These are phyloP conservation scores for Cheilosia vernalis DNA, from an alignment of 2,888 invertebrate genomes.

Conservation along the genomic window DNA sequence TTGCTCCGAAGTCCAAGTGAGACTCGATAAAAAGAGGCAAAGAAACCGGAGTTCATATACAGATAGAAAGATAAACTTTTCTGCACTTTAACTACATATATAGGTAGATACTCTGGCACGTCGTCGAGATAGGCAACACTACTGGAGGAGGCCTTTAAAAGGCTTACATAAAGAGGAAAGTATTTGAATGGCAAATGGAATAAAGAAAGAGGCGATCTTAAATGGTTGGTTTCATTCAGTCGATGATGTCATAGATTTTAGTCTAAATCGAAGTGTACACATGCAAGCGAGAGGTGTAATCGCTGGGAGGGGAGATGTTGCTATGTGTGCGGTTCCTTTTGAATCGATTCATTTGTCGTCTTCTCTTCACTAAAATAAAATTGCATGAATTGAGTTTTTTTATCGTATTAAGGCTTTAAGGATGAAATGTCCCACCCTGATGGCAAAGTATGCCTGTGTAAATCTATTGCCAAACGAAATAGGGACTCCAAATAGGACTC, in stretches of 20 bases:
- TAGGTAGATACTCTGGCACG: background rate
- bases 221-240: conserved; percentile 28
- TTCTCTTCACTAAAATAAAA: background rate
- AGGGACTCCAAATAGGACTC: background rate
- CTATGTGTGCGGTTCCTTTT: conserved; percentile 7
- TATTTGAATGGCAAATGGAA: conserved; percentile 52
- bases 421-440: background rate
- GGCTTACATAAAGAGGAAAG: conserved; percentile 22
- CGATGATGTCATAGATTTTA: conserved; percentile 43
- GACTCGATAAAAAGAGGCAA: background rate
- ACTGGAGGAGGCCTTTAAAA: conserved; percentile 23
- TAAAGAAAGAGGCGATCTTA: conserved; percentile 14
- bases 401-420: conserved; percentile 1
- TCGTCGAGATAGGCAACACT: background rate
- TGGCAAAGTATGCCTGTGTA: background rate
- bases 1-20: too few species aligned
- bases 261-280: conserved; percentile 42
- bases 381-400: conserved; percentile 2
- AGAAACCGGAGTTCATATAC: conserved; percentile 12
- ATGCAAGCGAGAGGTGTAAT: conserved; percentile 29
- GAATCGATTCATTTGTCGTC: conserved; percentile 22
- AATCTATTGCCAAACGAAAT: background rate
- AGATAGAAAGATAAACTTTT: conserved; percentile 35
- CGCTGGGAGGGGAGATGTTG: background rate
- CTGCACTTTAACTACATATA: conserved; percentile 13